These are phyloP conservation scores for Tiliqua scincoides DNA, from an alignment of 2,113 vertebrate species.

Conservation along the genomic window DNA sequence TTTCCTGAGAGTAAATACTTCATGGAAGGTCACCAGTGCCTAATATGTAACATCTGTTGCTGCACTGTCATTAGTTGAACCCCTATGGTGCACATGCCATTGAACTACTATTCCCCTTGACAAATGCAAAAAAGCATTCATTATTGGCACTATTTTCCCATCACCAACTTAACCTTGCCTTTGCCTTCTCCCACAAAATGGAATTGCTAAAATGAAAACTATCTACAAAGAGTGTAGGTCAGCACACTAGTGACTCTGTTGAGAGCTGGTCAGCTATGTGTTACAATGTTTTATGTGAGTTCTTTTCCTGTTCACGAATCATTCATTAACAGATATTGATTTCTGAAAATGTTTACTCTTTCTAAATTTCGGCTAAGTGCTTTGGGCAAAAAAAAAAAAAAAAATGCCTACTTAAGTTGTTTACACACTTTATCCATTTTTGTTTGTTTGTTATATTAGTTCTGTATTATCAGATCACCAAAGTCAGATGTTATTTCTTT, in stretches of 20 bases:
- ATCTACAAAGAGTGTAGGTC: slow-evolving; percentile 36
- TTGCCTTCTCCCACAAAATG: neutral
- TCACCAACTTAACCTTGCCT: neutral
- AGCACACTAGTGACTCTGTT: neutral
- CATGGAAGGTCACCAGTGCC: neutral
- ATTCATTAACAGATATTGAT: slow-evolving; percentile 56
- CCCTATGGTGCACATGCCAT: neutral
- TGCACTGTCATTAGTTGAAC: neutral
- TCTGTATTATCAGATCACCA: neutral
- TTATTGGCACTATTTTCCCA: slow-evolving; percentile 13
- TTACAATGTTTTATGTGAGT: slow-evolving; percentile 28
- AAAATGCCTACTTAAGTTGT: slow-evolving; percentile 15
- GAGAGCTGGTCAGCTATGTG: slow-evolving; percentile 65
- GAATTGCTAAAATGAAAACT: slow-evolving; percentile 3
- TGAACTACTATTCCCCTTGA: neutral
- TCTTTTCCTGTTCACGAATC: slow-evolving; percentile 65
- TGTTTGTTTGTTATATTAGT: slow-evolving; percentile 25
- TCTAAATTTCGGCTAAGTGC: slow-evolving; percentile 34
- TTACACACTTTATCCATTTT: slow-evolving; percentile 8
- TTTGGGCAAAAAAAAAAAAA: slow-evolving; percentile 1
- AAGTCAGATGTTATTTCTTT: neutral
- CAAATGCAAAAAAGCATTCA: slow-evolving; percentile 32
- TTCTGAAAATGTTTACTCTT: slow-evolving; percentile 24
- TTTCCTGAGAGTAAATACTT: neutral
- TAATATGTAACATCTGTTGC: neutral